phyloP scores from a whole-genome alignment of 2,113 vertebrate genomes.

The Sinocyclocheilus maitianheensis region DNA sequence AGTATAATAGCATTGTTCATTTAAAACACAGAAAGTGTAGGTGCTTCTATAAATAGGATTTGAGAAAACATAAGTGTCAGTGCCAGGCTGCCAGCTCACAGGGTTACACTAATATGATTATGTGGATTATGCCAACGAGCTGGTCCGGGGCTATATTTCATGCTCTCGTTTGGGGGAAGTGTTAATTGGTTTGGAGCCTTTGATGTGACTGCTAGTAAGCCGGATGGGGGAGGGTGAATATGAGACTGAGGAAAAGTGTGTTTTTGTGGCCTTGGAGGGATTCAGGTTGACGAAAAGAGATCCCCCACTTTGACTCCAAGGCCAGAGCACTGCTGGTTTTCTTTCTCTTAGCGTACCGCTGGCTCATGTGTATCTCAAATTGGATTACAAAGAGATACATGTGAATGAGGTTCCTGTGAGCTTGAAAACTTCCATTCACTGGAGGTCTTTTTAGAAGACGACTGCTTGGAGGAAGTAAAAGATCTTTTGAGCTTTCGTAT shows the following conservation, averaged over 20 bases:
- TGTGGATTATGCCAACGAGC: constrained; percentile 77
- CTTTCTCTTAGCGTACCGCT: neutral
- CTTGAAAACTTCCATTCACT: constrained; percentile 2
- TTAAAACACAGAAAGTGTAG: neutral
- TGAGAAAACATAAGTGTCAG: constrained; percentile 15
- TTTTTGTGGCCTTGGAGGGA: constrained; percentile 64
- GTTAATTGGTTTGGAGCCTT: constrained; percentile 76
- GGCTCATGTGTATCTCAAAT: constrained; percentile 25
- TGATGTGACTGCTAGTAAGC: constrained; percentile 69
- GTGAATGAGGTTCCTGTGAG: neutral
- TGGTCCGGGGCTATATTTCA: constrained; percentile 61
- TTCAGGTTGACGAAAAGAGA: constrained; percentile 40
- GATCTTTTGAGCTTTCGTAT: neutral
- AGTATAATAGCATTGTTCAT: neutral
- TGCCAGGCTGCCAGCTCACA: constrained; percentile 63
- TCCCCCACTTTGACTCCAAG: constrained; percentile 24
- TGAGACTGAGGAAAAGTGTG: constrained; percentile 58
- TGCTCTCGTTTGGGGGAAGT: constrained; percentile 72
- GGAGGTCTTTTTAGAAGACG: neutral
- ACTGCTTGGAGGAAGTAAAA: neutral
- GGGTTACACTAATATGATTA: constrained; percentile 76
- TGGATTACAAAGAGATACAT: constrained; percentile 38
- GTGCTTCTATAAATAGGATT: constrained; percentile 2
- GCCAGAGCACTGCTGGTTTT: neutral
- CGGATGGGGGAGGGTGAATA: constrained; percentile 27